Base-by-base conservation (phyloP, 2,888 invertebrate species). In the Romanomermis culicivorax region DNA sequence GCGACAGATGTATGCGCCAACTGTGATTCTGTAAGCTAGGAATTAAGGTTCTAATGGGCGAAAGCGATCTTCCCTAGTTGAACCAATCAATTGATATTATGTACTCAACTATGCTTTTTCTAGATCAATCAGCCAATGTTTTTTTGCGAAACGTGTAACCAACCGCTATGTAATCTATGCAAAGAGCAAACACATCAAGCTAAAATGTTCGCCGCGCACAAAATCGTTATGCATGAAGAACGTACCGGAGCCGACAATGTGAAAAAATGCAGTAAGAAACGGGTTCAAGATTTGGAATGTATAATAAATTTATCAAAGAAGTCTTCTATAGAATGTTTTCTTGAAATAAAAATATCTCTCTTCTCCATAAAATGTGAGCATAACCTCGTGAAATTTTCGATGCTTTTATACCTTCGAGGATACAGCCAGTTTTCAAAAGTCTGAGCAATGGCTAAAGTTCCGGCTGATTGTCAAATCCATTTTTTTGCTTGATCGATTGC, bases 101-200 rank as follows among this genome's bases (percentile, higher is more conserved):
- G 7, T 14, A 20, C 24, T 17, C 17, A 36, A 36, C 36, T 11
- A 36, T 36, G 7, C 7, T 24, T 20, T 42, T 60, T 63, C n/a
- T 60, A 70, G 69, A 61, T 64, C 20, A 58, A 60, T 1, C 64
- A 64, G 49, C 79, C 79, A 56, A 82, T 82, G 82, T 81, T 75
- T 69, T 81, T 80, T 73, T 82, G 82, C 73, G 80, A 79, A 67
- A 82, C 82, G 51, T 82, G 82, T 67, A 78, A 80, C 56, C 82
- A 82, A 74, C 79, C 81, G 2, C 69, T 82, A 56, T 82, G 82
- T 69, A 74, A 74, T 24, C 74, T 74, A 57, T 82, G 82, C 69
- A 73, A 81, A 52, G 79, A 80, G 64, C 78, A 79, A 62, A 82
- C 82, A 0, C 82, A 82, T 64, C 72, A 79, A 60, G 82, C 82